Evolutionary conservation across 2,888 invertebrate genomes (phyloP).

Genomic region (Volucella inanis): DNA sequence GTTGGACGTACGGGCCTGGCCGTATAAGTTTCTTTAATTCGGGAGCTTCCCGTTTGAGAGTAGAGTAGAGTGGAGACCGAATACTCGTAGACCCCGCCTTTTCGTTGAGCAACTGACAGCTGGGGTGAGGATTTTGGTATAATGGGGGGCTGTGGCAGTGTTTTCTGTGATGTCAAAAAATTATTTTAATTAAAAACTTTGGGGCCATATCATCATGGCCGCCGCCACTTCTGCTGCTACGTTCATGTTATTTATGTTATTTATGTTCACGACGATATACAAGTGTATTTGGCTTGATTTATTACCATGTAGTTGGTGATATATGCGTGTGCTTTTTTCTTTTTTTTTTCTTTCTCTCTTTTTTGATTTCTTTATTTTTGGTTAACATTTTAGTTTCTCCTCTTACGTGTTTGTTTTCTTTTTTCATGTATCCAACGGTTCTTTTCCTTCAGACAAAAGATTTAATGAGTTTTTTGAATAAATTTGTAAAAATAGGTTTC

Average conservation of each 20-base stretch:
- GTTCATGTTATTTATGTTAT: conserved; percentile 70
- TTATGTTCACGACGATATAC: conserved; percentile 74
- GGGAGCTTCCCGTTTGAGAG: conserved; percentile 50
- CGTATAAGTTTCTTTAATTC: conserved; percentile 47
- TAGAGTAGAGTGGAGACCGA: conserved; percentile 17
- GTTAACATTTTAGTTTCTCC: conserved; percentile 56
- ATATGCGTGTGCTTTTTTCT: conserved; percentile 77
- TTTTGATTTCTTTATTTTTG: conserved; percentile 78
- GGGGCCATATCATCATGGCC: conserved; percentile 73
- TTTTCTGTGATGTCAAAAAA: conserved; percentile 63
- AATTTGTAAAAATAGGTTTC: conserved; percentile 26
- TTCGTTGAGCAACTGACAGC: conserved; percentile 10
- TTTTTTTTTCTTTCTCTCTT: conserved; percentile 76
- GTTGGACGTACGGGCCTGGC: too few species aligned
- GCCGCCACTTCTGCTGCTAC: conserved; percentile 66
- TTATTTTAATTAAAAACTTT: conserved; percentile 75
- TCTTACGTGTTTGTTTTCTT: background rate
- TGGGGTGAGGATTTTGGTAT: conserved; percentile 26
- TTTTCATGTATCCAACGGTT: conserved; percentile 26
- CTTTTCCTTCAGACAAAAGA: conserved; percentile 70
- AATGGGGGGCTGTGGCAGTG: conserved; percentile 13
- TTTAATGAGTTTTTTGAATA: conserved; percentile 67
- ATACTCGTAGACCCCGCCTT: conserved; percentile 60
- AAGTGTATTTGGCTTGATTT: conserved; percentile 75
- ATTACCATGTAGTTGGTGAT: conserved; percentile 73